Evolutionary conservation across 2,113 vertebrate genomes (phyloP).

Genomic region (Lepisosteus osseus): DNA sequence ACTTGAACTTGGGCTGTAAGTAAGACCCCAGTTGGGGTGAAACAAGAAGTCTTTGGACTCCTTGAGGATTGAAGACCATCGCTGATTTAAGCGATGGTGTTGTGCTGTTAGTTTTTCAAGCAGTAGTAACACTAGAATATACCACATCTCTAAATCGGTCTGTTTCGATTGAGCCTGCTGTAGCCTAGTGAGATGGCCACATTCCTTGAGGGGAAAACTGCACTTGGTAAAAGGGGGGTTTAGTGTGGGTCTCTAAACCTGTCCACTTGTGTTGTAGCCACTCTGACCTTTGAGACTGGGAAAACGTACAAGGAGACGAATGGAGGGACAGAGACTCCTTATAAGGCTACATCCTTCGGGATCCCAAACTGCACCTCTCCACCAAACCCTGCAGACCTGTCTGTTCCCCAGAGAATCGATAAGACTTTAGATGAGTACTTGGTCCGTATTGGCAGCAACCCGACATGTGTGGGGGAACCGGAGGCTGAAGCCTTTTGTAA

Average conservation of each 20-base stretch:
- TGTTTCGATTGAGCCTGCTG: no score
- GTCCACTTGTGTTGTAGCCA: not conserved
- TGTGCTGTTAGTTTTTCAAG: no score
- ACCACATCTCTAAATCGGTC: no score
- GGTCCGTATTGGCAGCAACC: not conserved
- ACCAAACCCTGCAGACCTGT: not conserved
- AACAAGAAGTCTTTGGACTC: no score
- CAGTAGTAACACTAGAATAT: no score
- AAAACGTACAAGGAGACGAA: constrained; percentile 5
- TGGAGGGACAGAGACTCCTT: not conserved
- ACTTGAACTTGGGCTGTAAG: no score
- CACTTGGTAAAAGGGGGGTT: not conserved
- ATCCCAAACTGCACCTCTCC: constrained; percentile 1
- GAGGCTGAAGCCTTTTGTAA: not conserved
- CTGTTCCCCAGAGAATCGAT: not conserved
- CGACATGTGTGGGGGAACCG: not conserved
- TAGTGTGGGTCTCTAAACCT: not conserved
- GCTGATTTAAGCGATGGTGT: no score
- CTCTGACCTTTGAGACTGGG: not conserved
- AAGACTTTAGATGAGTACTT: constrained; percentile 2
- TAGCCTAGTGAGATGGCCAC: no score
- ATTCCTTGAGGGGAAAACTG: no score
- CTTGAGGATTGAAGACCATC: no score
- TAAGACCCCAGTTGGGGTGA: no score
- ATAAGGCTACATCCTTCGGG: not conserved